A percentile compares a stretch with the other conserved stretches of the same genome.
Conservation (phyloP, 2,888 invertebrate species). For the Andrena praecox region DNA sequence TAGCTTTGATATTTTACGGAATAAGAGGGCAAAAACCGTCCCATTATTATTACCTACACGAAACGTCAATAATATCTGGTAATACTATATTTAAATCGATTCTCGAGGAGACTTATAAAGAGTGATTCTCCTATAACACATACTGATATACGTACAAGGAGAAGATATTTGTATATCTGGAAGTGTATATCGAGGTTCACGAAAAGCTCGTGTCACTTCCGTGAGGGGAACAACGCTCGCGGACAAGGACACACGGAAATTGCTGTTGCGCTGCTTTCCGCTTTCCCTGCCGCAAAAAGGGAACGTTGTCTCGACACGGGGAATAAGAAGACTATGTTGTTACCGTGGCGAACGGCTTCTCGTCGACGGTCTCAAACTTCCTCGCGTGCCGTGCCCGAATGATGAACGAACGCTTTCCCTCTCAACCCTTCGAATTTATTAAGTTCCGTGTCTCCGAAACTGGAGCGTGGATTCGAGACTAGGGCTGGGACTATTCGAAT, state of each 20-base stretch:
- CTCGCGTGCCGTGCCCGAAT: not conserved
- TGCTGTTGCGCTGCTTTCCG: slow-evolving; percentile 27
- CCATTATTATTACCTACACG: too few relatives aligned
- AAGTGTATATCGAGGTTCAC: slow-evolving; percentile 15
- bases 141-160: too few relatives aligned
- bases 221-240: not conserved
- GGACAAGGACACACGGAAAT: slow-evolving; percentile 19
- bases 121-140: too few relatives aligned
- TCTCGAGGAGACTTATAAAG: too few relatives aligned
- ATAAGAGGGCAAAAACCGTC: too few relatives aligned
- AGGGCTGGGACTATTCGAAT: too few relatives aligned
- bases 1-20: not conserved
- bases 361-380: not conserved
- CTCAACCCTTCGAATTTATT: slow-evolving; percentile 18
- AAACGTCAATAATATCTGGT: too few relatives aligned
- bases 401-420: slow-evolving; percentile 4
- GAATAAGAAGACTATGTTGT: slow-evolving; percentile 28
- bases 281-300: slow-evolving; percentile 28
- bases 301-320: slow-evolving; percentile 28
- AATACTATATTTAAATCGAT: too few relatives aligned
- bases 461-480: not conserved
- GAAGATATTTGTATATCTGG: not conserved
- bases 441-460: not conserved
- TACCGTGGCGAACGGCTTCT: slow-evolving; percentile 5
- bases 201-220: slow-evolving; percentile 27